phyloP scores from a whole-genome alignment of 2,888 invertebrate species.

The Conchocele bisecta region DNA sequence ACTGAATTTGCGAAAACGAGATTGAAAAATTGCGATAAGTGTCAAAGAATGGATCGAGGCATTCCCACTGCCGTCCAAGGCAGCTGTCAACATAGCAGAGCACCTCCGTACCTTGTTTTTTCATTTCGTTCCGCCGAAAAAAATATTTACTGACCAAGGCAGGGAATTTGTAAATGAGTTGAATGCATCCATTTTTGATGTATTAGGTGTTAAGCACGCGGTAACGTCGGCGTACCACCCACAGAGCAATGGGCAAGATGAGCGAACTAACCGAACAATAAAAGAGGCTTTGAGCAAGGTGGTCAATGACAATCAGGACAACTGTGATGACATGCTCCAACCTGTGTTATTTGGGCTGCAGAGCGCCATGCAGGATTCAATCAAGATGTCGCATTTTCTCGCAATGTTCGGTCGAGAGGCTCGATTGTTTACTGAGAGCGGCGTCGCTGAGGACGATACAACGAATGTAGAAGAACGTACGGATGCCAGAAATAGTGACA shows the following conservation, averaged over 20 bases:
- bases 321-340: background rate
- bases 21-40: slow-evolving; percentile 16
- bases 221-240: slow-evolving; percentile 29
- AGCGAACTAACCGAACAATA: slow-evolving; percentile 27
- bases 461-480: too few species aligned
- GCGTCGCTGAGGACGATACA: too few species aligned
- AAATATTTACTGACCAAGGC: slow-evolving; percentile 9
- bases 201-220: background rate
- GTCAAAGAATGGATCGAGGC: slow-evolving; percentile 2
- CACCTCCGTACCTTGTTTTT: background rate
- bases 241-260: slow-evolving; percentile 32
- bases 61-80: background rate
- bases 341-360: background rate
- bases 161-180: slow-evolving; percentile 11
- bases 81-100: background rate
- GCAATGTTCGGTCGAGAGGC: background rate
- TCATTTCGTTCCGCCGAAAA: slow-evolving; percentile 8
- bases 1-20: too few species aligned
- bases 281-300: background rate
- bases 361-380: background rate
- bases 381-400: background rate
- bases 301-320: background rate
- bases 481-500: too few species aligned
- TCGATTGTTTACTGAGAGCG: background rate
- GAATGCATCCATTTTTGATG: background rate